Evolutionary conservation across 2,888 invertebrate genomes (phyloP).

Genomic region (Chrysotoxum bicinctum): DNA sequence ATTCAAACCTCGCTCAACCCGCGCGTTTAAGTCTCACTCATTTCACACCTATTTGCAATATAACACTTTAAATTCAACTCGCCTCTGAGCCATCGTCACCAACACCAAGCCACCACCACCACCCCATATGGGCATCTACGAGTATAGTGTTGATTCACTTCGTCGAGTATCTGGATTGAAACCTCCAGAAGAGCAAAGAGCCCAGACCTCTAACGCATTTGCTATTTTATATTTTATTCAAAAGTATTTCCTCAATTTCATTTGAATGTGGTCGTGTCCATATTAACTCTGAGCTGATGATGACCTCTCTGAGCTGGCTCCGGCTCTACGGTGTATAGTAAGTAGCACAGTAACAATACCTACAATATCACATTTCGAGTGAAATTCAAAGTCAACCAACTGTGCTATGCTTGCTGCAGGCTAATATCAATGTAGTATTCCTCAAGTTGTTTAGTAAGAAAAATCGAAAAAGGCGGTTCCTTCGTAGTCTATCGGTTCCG

Average conservation of each 20-base stretch:
- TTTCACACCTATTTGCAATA: constrained; percentile 39
- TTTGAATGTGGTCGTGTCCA: neutral
- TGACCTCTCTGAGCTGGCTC: constrained; percentile 34
- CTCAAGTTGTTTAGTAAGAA: constrained; percentile 63
- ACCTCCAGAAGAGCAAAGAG: neutral
- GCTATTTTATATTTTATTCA: constrained; percentile 6
- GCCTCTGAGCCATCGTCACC: constrained; percentile 28
- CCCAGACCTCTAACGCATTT: neutral
- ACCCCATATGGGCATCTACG: neutral
- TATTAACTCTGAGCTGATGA: constrained; percentile 6
- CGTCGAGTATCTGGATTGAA: neutral
- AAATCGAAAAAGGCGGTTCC: constrained; percentile 64
- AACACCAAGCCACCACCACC: constrained; percentile 46
- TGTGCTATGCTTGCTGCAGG: constrained; percentile 49
- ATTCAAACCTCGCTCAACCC: constrained; percentile 46
- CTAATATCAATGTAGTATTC: constrained; percentile 35
- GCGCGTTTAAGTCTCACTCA: constrained; percentile 45
- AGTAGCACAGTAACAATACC: constrained; percentile 35
- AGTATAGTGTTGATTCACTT: neutral
- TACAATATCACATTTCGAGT: constrained; percentile 31
- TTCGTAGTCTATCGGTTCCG: constrained; percentile 17
- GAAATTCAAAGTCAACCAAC: constrained; percentile 45
- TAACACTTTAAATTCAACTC: constrained; percentile 19
- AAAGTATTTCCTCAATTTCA: constrained; percentile 13
- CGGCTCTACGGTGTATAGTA: neutral